phyloP scores from a whole-genome alignment of 2,888 invertebrate species.

The Clistopyga incitator region DNA sequence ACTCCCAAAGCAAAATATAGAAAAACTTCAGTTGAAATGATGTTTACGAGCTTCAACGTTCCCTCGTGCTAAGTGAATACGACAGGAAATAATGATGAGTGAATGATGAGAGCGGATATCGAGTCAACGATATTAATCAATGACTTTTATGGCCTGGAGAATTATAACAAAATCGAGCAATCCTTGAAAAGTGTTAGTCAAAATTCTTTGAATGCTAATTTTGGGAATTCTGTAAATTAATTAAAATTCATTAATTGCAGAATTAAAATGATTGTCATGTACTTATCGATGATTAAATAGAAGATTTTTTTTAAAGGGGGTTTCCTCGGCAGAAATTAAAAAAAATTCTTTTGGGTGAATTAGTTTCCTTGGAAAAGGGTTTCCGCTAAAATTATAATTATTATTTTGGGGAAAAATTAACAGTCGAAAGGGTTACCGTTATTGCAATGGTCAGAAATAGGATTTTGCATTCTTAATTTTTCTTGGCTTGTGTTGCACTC shows the following conservation, averaged over 20 bases:
- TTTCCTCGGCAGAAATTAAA: too few relatives aligned
- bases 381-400: too few relatives aligned
- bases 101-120: slow-evolving; percentile 16
- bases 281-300: background rate
- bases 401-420: too few relatives aligned
- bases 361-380: too few relatives aligned
- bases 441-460: background rate
- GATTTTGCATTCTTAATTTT: slow-evolving; percentile 20
- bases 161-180: background rate
- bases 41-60: slow-evolving; percentile 40
- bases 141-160: background rate
- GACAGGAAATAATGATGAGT: slow-evolving; percentile 8
- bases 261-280: too few relatives aligned
- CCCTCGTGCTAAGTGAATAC: slow-evolving; percentile 11
- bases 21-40: slow-evolving; percentile 39
- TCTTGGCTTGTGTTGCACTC: slow-evolving; percentile 24
- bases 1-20: slow-evolving; percentile 33
- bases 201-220: too few relatives aligned
- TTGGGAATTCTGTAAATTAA: too few relatives aligned
- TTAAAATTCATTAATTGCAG: too few relatives aligned
- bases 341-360: too few relatives aligned
- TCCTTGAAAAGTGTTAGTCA: background rate
- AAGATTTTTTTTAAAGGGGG: too few relatives aligned
- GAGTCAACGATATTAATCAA: background rate
- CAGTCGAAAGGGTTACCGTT: background rate